phyloP scores from a whole-genome alignment of 2,888 invertebrate genomes.

The Thereva nobilitata region DNA sequence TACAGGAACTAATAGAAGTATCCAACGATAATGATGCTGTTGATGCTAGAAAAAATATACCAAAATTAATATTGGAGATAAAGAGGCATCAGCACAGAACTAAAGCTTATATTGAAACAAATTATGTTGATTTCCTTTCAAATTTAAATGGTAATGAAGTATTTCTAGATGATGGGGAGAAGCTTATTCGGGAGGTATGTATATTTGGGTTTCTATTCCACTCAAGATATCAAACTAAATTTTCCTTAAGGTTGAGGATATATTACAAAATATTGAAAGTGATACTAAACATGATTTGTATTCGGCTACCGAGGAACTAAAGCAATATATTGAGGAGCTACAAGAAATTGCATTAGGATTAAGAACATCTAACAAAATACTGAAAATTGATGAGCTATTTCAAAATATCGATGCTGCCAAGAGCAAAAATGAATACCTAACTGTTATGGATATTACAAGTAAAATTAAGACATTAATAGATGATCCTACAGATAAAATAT shows the following conservation, averaged over 20 bases:
- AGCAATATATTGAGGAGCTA: constrained; percentile 62
- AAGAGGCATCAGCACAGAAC: constrained; percentile 53
- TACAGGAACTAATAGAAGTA: constrained; percentile 44
- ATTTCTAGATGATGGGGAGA: constrained; percentile 51
- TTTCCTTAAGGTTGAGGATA: constrained; percentile 44
- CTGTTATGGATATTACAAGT: constrained; percentile 51
- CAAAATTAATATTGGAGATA: constrained; percentile 51
- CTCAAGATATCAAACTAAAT: not conserved
- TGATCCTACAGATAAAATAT: constrained; percentile 49
- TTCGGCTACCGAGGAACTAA: constrained; percentile 65
- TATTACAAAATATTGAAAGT: constrained; percentile 61
- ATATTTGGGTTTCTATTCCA: not conserved
- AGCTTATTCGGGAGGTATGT: constrained; percentile 49
- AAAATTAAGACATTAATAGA: constrained; percentile 51
- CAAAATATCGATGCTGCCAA: constrained; percentile 55
- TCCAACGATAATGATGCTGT: constrained; percentile 44
- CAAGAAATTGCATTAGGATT: constrained; percentile 64
- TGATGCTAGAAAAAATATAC: constrained; percentile 50
- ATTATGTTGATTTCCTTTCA: constrained; percentile 54
- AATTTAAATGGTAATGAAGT: constrained; percentile 53
- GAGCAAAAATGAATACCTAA: constrained; percentile 51
- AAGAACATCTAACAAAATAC: constrained; percentile 52
- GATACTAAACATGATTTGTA: constrained; percentile 66
- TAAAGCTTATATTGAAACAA: constrained; percentile 54
- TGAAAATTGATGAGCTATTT: constrained; percentile 60